Evolutionary conservation across 30 jellyfish, hydroid and myxozoan genomes (phyloP), one percentile per base, ranked within the genome.

Genomic region (Hydractinia echinata): DNA sequence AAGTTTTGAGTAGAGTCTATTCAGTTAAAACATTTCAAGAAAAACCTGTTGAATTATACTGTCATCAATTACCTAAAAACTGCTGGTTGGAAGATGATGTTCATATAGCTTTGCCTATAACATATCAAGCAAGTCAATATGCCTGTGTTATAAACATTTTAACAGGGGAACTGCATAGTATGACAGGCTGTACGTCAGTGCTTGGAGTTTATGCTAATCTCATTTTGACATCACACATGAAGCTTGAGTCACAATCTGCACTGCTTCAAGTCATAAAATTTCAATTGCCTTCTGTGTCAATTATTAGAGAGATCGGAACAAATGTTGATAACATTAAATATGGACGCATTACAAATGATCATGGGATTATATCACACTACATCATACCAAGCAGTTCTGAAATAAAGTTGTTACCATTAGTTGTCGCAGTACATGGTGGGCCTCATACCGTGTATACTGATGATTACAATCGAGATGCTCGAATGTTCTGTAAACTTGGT

Each of bases 371-470:
- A 50, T 71, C 81, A 5, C 61, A 71, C 49, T 71, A 71, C 67
- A 19, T 71, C n/a, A 30, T 71, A 18, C 82, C 82, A 6, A 66
- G 52, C 64, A 67, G 66, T 7, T 14, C 49, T 10, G 52, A 11
- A 61, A 52, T 4, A 53, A 6, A 20, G 44, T 51, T 39, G 9
- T 30, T 30, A 30, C 95, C 95, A 18, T 55, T 86, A 20, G 61
- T 86, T 72, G 95, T 81, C 7, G 80, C 81, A 54, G 86, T 86
- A 6, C 94, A 54, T 69, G 94, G 95, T 10, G 93, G 95, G 30
- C 95, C 95, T 4, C 95, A 86, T 60, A 4, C 74, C 61, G 81
- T 72, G 11, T 54, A 49, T 30, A 51, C 85, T 19, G 53, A 81
- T 55, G 66, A 21, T 16, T 86, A 44, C 61, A 79, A 44, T 20